A percentile compares a stretch with the other conserved stretches of the same genome.
Evolutionary conservation across 2,888 invertebrate genomes (phyloP).

Genomic region (Mythimna impura): DNA sequence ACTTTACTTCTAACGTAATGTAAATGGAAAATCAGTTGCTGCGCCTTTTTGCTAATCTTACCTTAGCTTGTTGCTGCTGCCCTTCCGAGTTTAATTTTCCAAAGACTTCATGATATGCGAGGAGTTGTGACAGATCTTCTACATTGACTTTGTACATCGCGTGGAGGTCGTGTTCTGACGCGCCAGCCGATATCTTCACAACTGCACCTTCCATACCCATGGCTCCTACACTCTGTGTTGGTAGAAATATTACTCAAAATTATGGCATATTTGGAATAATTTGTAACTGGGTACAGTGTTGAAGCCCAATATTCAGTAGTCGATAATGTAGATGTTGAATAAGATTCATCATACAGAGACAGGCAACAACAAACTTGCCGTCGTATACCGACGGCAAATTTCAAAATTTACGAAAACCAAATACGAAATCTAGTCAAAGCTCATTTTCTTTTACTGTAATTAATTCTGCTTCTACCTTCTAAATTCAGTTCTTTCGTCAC

Average conservation of each 20-base stretch:
- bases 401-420: too few relatives aligned
- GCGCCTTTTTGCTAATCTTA: slow-evolving; percentile 3
- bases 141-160: slow-evolving; percentile 95
- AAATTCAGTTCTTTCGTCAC: too few relatives aligned
- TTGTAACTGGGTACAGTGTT: background rate
- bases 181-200: slow-evolving; percentile 93
- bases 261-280: background rate
- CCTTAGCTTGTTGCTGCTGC: slow-evolving; percentile 81
- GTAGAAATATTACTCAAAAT: slow-evolving; percentile 14
- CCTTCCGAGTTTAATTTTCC: slow-evolving; percentile 86
- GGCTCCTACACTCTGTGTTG: slow-evolving; percentile 80
- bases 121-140: slow-evolving; percentile 95
- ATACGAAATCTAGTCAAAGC: too few relatives aligned
- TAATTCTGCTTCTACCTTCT: too few relatives aligned
- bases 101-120: slow-evolving; percentile 96
- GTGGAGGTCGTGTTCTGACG: slow-evolving; percentile 93
- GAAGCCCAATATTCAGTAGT: too few relatives aligned
- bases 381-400: too few relatives aligned
- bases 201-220: slow-evolving; percentile 93
- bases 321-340: too few relatives aligned
- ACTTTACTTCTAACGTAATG: background rate
- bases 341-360: too few relatives aligned
- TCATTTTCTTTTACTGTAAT: too few relatives aligned
- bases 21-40: background rate
- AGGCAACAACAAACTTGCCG: too few relatives aligned